Conservation (phyloP, 2,797 vertebrate species). For the Pipistrellus nathusii region DNA sequence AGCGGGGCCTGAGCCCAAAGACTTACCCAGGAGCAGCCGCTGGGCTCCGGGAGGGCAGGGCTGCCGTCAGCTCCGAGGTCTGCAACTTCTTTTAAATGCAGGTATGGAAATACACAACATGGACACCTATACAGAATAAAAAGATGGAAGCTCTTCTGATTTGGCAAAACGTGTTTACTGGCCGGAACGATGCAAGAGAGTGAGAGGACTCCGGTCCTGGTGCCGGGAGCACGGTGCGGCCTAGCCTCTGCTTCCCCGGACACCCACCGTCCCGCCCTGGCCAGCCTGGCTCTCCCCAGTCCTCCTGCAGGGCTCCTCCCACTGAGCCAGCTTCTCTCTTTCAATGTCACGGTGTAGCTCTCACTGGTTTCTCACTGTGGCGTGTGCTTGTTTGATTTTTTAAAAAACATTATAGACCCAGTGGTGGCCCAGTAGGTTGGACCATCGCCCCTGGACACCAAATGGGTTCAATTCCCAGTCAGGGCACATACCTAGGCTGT, state of each 20-base stretch:
- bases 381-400: not conserved
- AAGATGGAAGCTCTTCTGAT: not conserved
- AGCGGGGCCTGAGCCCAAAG: not conserved
- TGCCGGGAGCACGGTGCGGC: accelerated
- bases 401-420: no score
- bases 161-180: not conserved
- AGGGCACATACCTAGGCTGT: no score
- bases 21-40: not conserved
- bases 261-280: accelerated
- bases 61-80: not conserved
- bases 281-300: not conserved
- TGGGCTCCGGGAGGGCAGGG: accelerated
- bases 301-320: accelerated
- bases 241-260: not conserved
- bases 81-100: not conserved
- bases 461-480: no score
- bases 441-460: no score
- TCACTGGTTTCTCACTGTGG: not conserved
- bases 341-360: not conserved
- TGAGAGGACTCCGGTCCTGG: accelerated
- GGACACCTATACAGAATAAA: not conserved
- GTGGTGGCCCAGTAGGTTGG: no score
- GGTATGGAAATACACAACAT: not conserved
- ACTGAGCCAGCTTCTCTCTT: not conserved
- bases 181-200: not conserved